Percentiles rank a stretch among this genome's conserved stretches.
Conservation (phyloP, 2,797 vertebrate genomes). For the Mormyrus hasselquistii region DNA sequence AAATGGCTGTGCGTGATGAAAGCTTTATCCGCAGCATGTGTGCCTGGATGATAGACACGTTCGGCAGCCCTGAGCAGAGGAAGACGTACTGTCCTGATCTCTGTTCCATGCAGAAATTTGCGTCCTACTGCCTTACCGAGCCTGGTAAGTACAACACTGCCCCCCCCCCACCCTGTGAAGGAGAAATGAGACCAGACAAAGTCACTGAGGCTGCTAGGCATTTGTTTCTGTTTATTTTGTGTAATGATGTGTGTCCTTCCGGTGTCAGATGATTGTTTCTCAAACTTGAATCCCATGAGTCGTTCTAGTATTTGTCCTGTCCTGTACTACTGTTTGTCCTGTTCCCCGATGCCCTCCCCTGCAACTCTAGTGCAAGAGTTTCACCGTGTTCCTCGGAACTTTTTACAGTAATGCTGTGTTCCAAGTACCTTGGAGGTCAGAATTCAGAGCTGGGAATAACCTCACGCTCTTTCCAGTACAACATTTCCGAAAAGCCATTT, state of each 20-base stretch:
- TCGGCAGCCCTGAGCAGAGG: constrained; percentile 79
- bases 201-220: background rate
- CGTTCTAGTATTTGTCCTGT: background rate
- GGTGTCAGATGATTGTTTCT: background rate
- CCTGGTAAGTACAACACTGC: constrained; percentile 67
- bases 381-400: background rate
- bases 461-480: background rate
- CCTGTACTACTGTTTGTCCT: background rate
- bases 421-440: background rate
- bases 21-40: constrained; percentile 77
- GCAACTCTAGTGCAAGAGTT: background rate
- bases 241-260: background rate
- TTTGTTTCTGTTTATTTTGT: background rate
- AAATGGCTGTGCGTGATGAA: background rate
- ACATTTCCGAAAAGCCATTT: background rate
- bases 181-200: background rate
- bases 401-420: background rate
- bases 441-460: background rate
- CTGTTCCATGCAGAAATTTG: constrained; percentile 87
- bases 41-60: constrained; percentile 91
- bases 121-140: constrained; percentile 95
- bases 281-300: background rate
- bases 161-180: background rate
- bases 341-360: background rate
- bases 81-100: constrained; percentile 78